Evolutionary conservation across 2,797 vertebrate genomes (phyloP), one percentile per base, ranked within the genome.

Genomic region (Ctenopoma kingsleyae): DNA sequence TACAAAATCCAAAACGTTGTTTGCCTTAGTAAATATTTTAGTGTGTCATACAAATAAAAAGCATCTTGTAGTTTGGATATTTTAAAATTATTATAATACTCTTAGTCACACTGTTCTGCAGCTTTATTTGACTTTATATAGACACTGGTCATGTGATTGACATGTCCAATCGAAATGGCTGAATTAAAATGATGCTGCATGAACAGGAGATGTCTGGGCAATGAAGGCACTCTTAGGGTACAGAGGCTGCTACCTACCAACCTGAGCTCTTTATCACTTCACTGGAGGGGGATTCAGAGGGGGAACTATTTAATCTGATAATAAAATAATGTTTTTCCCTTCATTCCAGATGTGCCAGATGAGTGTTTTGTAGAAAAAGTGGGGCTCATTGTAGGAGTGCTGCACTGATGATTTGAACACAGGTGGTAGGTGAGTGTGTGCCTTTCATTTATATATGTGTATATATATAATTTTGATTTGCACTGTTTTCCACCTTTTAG

Each of bases 371-470:
- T 86, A 80, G 75, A 72, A 75, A 71, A 62, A 51, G 25, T 60
- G 44, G 58, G 71, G 40, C 76, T 87, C 69, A 5, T 17, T 52
- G 48, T 63, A 8, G 19, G 68, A 77, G 54, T 79, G 64, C 75
- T 80, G 75, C 73, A 69, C 82, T 67, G 60, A 86, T 87, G 87
- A 75, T 89, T 83, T 88, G 80, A 87, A 59, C 66, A 69, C 44
- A 66, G 61, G 78, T 83, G 68, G 51, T 40, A 47, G 89, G 90
- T 89, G 81, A 91, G 88, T 82, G 74, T 40, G 41, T 56, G 20
- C 8, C 23, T 38, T 65, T 43, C 16, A 25, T 32, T 4, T 54
- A 11, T 15, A 1, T 50, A 11, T 30, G 6, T 30, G 22, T 32
- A 5, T 54, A 11, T 15, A 1, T 50, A 13, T 15, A 27, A 50